A percentile compares a stretch with the other conserved stretches of the same genome.
Conservation (phyloP, 2,797 vertebrate species). For the Hybognathus amarus region DNA sequence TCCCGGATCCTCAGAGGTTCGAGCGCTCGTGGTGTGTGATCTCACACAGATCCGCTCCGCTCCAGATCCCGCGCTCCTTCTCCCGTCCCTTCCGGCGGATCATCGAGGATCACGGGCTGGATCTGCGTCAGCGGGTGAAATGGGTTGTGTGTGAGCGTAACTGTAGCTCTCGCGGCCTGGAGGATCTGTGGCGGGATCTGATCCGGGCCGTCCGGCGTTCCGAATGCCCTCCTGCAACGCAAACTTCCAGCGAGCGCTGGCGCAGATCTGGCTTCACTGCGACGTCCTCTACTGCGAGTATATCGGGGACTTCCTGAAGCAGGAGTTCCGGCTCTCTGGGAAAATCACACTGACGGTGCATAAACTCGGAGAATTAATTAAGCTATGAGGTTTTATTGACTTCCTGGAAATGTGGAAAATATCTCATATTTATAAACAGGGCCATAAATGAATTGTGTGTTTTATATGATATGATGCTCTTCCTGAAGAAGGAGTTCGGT, state of each 20-base stretch:
- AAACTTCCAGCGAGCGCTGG: constrained; percentile 83
- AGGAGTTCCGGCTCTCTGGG: constrained; percentile 81
- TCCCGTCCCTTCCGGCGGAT: constrained; percentile 77
- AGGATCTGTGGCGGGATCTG: constrained; percentile 84
- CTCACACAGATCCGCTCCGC: constrained; percentile 57
- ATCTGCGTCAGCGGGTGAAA: constrained; percentile 84
- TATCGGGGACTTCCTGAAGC: constrained; percentile 83
- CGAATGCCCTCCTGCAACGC: constrained; percentile 88
- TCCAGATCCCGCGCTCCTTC: constrained; percentile 69
- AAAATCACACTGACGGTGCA: constrained; percentile 82
- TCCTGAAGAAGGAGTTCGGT: constrained; percentile 83
- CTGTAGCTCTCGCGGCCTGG: constrained; percentile 78
- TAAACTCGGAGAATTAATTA: constrained; percentile 82
- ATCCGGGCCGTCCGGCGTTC: constrained; percentile 73
- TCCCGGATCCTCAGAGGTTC: constrained; percentile 28
- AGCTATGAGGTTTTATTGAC: constrained; percentile 68
- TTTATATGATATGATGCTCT: neutral
- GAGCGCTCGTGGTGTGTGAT: constrained; percentile 87
- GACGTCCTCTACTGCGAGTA: constrained; percentile 88
- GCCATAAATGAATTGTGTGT: neutral
- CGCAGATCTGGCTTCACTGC: constrained; percentile 93
- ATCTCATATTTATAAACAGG: neutral
- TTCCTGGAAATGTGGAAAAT: neutral
- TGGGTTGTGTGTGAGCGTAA: constrained; percentile 83
- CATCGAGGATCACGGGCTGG: constrained; percentile 79